phyloP scores from a whole-genome alignment of 2,797 vertebrate genomes.

The Agapornis canus region DNA sequence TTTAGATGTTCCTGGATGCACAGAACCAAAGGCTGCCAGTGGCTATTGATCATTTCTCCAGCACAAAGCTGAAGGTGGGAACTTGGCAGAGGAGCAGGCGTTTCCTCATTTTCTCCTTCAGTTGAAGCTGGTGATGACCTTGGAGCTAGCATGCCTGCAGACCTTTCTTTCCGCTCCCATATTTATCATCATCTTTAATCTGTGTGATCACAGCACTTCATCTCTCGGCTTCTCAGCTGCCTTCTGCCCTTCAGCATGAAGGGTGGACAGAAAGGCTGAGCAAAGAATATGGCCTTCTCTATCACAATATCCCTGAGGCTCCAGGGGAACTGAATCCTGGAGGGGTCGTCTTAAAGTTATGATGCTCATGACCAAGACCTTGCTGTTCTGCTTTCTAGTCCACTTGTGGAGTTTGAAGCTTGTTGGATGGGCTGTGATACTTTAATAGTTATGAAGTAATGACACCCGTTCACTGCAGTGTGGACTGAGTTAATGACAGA shows the following conservation, averaged over 20 bases:
- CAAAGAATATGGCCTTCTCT: not conserved
- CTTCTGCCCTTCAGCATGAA: constrained; percentile 3
- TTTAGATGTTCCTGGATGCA: constrained; percentile 15
- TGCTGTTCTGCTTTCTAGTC: not conserved
- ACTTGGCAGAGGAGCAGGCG: constrained; percentile 1
- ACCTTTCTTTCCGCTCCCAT: not conserved
- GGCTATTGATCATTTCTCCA: constrained; percentile 10
- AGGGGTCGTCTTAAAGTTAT: not conserved
- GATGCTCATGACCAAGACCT: not conserved
- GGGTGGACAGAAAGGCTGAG: not conserved
- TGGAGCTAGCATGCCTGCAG: constrained; percentile 1
- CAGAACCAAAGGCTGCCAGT: not conserved
- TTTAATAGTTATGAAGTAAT: not conserved
- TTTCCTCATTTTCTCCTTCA: constrained; percentile 51
- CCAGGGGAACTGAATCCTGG: not conserved
- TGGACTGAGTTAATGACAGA: not conserved
- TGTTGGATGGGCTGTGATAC: not conserved
- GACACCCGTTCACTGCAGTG: fast-evolving
- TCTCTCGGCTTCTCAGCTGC: constrained; percentile 4
- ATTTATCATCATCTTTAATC: constrained; percentile 54
- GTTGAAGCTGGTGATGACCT: constrained; percentile 28
- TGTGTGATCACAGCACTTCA: constrained; percentile 12
- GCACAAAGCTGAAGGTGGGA: not conserved
- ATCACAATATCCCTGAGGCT: fast-evolving
- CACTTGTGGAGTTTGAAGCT: not conserved